Conservation (phyloP, 1,140 invertebrate species). For the Zaprionus taronus region DNA sequence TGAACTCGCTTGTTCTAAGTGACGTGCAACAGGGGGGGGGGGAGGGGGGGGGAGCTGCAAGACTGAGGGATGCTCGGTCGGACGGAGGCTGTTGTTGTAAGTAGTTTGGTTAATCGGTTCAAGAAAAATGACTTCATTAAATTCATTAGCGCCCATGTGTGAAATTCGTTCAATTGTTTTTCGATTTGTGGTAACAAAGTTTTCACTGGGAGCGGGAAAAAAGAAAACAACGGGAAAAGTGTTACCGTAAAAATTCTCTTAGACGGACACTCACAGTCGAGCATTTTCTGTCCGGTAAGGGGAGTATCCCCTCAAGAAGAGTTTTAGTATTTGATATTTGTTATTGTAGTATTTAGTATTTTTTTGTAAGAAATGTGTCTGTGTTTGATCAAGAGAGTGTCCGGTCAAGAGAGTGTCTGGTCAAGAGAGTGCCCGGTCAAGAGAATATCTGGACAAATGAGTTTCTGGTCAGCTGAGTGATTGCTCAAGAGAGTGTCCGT, state of each 20-base stretch:
- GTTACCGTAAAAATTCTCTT: neutral
- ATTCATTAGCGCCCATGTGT: conserved; percentile 84
- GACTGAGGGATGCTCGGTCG: neutral
- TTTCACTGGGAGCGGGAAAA: neutral
- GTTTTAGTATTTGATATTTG: too few species aligned
- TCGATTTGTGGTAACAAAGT: conserved; percentile 5
- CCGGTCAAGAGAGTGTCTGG: too few species aligned
- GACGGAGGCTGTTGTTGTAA: conserved; percentile 47
- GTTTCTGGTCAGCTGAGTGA: too few species aligned
- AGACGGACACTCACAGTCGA: neutral
- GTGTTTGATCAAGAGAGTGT: too few species aligned
- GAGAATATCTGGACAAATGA: too few species aligned
- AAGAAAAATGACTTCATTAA: conserved; percentile 84
- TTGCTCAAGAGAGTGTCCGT: too few species aligned
- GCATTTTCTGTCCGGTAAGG: too few species aligned
- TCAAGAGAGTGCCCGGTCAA: fast-evolving
- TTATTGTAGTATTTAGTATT: too few species aligned
- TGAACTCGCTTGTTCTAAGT: conserved; percentile 83
- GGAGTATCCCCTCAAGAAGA: too few species aligned
- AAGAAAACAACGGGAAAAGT: neutral
- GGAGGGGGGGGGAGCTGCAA: neutral
- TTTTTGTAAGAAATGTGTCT: too few species aligned
- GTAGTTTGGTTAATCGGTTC: conserved; percentile 83
- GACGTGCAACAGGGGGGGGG: conserved; percentile 32
- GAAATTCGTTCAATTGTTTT: conserved; percentile 77